Evolutionary conservation across 2,113 vertebrate species (phyloP), one percentile per base, ranked within the genome.

Genomic region (Callithrix jacchus): DNA sequence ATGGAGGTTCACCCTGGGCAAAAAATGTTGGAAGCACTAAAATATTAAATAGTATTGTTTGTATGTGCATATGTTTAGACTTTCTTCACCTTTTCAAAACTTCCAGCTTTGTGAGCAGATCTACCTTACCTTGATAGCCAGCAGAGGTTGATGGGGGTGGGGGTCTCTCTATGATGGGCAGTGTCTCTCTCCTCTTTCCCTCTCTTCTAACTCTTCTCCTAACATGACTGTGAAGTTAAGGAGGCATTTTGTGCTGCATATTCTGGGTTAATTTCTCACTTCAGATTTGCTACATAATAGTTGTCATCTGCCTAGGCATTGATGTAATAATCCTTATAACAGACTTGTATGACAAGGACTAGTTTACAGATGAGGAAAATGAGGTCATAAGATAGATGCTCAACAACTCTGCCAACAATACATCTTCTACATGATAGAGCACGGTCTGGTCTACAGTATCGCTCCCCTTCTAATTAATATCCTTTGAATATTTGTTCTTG

Each of bases 21-120:
- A 52, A 6, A 1, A 66, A 92, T 77, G 30, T 87, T 47, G 70
- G 83, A 66, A 71, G 49, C 30, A 45, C 58, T 92, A 35, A 94
- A 88, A 54, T 61, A 45, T 52, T 52, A 71, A 77, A 58, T 7
- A 77, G 64, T 71, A 64, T 52, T 89, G 35, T 89, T 79, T 73
- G 8, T 68, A 56, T 5, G 16, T 42, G 37, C 30, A 35, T 3
- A 30, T 27, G 8, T 40, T 66, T 79, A 86, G 52, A 52, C 27
- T 71, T 74, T 45, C 37, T 84, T 95, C 85, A 16, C n/a, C 30
- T 66, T 79, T 68, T 6, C 35, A 52, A 68, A 88, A 23, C 52
- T 70, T 82, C 12, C 16, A 42, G n/a, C 1, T 25, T 21, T 74
- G 12, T 35, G 13, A 27, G 70, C 58, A 68, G 27, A 20, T 5